These are phyloP conservation scores for Pentamera pediparva DNA, from an alignment of 53 echinoderm and acorn worm genomes.

Conservation along the genomic window DNA sequence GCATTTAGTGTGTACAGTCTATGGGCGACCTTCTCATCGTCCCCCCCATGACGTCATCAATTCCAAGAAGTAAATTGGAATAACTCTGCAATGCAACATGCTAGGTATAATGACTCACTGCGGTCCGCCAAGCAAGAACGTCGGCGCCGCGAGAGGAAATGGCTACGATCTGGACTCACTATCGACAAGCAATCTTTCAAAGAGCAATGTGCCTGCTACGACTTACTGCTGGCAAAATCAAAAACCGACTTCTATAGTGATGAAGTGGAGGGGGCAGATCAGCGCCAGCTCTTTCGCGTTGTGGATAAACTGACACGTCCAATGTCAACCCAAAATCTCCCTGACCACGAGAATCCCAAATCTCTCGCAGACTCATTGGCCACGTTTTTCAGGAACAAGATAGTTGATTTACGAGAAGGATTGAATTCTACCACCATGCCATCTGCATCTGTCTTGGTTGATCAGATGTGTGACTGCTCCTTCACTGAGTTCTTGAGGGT, in stretches of 20 bases:
- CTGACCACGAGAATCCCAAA: constrained; percentile 15
- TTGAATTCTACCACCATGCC: neutral
- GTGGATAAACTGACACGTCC: constrained; percentile 10
- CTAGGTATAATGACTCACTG: constrained; percentile 34
- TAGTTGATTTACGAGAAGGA: neutral
- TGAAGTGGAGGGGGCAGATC: constrained; percentile 4
- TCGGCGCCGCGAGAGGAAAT: constrained; percentile 24
- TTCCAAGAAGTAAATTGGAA: too few species aligned
- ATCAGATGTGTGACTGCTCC: neutral
- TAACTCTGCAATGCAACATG: too few species aligned
- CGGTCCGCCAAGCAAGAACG: constrained; percentile 27
- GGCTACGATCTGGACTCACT: constrained; percentile 15
- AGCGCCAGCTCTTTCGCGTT: constrained; percentile 6
- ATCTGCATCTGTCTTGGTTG: constrained; percentile 11
- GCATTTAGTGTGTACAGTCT: too few species aligned
- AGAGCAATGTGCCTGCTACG: constrained; percentile 22
- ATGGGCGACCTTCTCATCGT: too few species aligned
- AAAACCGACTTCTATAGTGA: constrained; percentile 8
- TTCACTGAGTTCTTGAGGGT: constrained; percentile 1
- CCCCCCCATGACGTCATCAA: too few species aligned
- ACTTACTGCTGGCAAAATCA: constrained; percentile 6
- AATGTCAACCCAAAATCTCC: neutral
- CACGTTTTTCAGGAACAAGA: constrained; percentile 12
- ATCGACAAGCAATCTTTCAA: constrained; percentile 19
- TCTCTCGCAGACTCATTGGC: constrained; percentile 19